Base-by-base conservation (phyloP, 1,140 invertebrate species). In the Chionoecetes opilio region DNA sequence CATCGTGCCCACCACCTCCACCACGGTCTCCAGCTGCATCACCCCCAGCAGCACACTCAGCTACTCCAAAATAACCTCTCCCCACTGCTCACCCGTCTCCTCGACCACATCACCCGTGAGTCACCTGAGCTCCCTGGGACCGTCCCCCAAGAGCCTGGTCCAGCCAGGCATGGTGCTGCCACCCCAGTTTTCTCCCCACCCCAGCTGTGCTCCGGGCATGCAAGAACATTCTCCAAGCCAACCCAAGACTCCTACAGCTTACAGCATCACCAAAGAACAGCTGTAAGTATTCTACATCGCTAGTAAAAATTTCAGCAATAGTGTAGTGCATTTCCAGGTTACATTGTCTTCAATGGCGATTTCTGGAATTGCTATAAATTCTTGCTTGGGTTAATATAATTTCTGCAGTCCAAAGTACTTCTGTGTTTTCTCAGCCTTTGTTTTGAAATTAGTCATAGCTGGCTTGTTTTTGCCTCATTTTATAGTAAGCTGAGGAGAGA, bases 211-310 rank as follows among this genome's bases (percentile, higher is more conserved):
- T 2, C 21, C 82, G 17, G 94, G 90, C 63, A 38, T 46, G 85
- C 90, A 92, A n/a, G 94, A 88, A 84, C 89, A 94, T 34, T 94
- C 86, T 21, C 87, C 86, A 41, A 82, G 87, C 63, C 93, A 94
- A 26, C 38, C 86, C 3, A 89, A 95, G 34, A 35, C 90, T 37
- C 21, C 63, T 26, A 31, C 31, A 53, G n/a, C 94, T 26, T 92
- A 75, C 85, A 93, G 93, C 35, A 92, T 95, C 31, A 95, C 94
- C 31, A 95, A 92, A 90, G 94, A 95, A 85, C 94, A 95, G 46
- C 35, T 95, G 94, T 95, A 75, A 92, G 94, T 92, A 0, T n/a
- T 63, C 17, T 84, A 35, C 35, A 6, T 35, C 11, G 21, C 46
- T 9, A 53, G 46, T 9, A 53, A n/a, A n/a, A n/a, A n/a, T n/a